phyloP scores from a whole-genome alignment of 2,888 invertebrate species.

The Melieria crassipennis region DNA sequence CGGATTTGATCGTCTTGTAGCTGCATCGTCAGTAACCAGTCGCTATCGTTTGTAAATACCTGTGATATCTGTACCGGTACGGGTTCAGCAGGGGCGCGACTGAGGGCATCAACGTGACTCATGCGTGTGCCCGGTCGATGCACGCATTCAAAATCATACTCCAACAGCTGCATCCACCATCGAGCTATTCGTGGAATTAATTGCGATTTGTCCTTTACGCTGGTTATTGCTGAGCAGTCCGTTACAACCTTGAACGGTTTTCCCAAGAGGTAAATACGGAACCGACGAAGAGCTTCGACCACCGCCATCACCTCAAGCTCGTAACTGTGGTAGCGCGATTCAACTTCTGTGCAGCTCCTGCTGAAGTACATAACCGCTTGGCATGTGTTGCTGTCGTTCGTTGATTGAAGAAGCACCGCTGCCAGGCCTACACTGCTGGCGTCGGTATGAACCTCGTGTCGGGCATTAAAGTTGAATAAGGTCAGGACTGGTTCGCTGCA shows the following conservation, averaged over 20 bases:
- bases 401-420: conserved; percentile 26
- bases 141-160: neutral
- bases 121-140: conserved; percentile 31
- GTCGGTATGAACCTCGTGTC: conserved; percentile 24
- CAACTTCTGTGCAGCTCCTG: conserved; percentile 34
- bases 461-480: neutral
- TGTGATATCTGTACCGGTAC: neutral
- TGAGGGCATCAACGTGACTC: conserved; percentile 38
- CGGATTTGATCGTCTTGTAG: conserved; percentile 15
- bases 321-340: conserved; percentile 48
- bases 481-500: conserved; percentile 13
- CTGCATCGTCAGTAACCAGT: conserved; percentile 43
- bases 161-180: conserved; percentile 8
- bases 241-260: conserved; percentile 36
- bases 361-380: conserved; percentile 38
- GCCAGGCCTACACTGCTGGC: conserved; percentile 16
- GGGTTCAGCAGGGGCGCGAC: conserved; percentile 23
- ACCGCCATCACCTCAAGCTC: conserved; percentile 57
- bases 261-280: conserved; percentile 54
- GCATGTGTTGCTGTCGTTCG: conserved; percentile 17
- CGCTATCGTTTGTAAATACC: conserved; percentile 19
- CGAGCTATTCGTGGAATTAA: conserved; percentile 25
- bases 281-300: conserved; percentile 53
- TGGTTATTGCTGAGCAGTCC: conserved; percentile 38
- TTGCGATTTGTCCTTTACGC: conserved; percentile 28